Evolutionary conservation across 2,888 invertebrate genomes (phyloP), one percentile per base, ranked within the genome.

Genomic region (Drosophila birchii): DNA sequence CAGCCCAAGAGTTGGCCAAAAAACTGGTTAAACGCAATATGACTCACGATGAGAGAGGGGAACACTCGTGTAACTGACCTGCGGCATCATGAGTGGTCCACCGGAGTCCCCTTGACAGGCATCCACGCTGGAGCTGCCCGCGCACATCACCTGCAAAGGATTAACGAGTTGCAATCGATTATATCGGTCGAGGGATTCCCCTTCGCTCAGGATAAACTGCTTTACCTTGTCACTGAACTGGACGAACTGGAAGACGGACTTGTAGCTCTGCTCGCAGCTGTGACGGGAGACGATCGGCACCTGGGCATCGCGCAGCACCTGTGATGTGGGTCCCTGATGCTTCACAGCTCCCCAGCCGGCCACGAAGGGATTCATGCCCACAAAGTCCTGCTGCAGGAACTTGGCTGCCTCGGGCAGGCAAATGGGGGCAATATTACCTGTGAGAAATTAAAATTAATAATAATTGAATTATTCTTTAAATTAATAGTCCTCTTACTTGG

Each of bases 321-420:
- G 81, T 1, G 93, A 91, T 3, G 86, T 81, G 53, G 85, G 78
- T 4, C 92, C 92, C 55, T 91, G 90, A 76, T 90, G 90, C 60
- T 93, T 92, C 0, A 94, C 92, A 11, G 96, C 94, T 16, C 98
- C 98, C 97, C 97, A 98, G 23, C 98, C 92, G 29, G 96, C 96
- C 6, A 97, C 94, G 84, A 96, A 95, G 0, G 96, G 96, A 75
- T 93, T 93, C 93, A 93, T 80, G 93, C 93, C 90, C 11, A 90
- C 88, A 14, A 92, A 89, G n/a, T 90, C 84, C 66, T 92, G 82
- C 55, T 78, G 68, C 16, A 80, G 26, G 56, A 91, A 92, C 12
- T 70, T 71, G 8, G 68, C 72, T 1, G 76, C 69, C 93, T 94
- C 82, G 94, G 97, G 97, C 51, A 97, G 93, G 90, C 97, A 97